Evolutionary conservation across 1,140 invertebrate genomes (phyloP), one percentile per base, ranked within the genome.

Genomic region (Sycophaga agraensis): DNA sequence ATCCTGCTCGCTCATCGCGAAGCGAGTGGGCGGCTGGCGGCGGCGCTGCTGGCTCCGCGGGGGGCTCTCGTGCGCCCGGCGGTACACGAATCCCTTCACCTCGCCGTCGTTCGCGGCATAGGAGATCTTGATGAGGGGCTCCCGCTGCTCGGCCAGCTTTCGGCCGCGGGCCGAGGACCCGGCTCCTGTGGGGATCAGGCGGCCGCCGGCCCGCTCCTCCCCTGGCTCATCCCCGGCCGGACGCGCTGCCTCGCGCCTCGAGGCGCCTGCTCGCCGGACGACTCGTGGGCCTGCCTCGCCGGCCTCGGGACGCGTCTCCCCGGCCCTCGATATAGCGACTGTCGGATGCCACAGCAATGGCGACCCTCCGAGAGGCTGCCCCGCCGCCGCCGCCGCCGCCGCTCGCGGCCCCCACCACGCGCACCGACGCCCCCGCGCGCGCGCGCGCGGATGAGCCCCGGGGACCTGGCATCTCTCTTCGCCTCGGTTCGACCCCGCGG

Each of bases 1-100:
- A 85, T 96, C 92, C 76, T 92, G 91, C 73, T 94, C 92, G 77
- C 89, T 90, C 88, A 90, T 91, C 60, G 71, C 72, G 73, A 81
- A 77, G 58, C 74, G 73, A 72, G 73, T 77, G 34, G 75, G 75
- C 77, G 31, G 75, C 73, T 40, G 70, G 70, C 50, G 50, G 17
- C 21, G 35, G 39, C 14, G 2, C 2, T 1, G 40, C 40, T 40
- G 39, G 4, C 16, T 19, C 21, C 14, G 7, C 2, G 1, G 26
- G 26, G 40, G 28, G 11, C 16, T 14, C 21, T 21, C 19, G 11
- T 43, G 9, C n/a, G 9, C 12, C 69, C 79, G 73, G 58, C 74
- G 73, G 73, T 78, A 82, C 68, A 82, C 80, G 72, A 82, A 78
- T 56, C 78, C 76, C 70, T 84, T 82, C 62, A 83, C 74, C 67